Evolutionary conservation across 2,888 invertebrate species (phyloP), one percentile per base, ranked within the genome.

Genomic region (Anthrax anthrax): DNA sequence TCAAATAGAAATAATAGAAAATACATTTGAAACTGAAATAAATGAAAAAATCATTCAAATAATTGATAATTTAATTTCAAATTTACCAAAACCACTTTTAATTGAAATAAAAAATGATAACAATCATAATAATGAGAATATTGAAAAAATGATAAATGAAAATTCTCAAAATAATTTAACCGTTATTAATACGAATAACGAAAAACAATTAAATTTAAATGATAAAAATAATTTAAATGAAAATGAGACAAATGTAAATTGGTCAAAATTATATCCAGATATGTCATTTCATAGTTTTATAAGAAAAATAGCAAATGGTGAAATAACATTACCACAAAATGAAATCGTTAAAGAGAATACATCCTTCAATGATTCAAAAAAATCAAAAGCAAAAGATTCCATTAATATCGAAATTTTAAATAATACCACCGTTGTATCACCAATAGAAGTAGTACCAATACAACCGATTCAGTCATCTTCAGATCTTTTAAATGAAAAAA

Each of bases 31-130:
- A 2, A 2, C 8, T 32, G 29, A 32, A 32, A 12, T 32, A 12
- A 12, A 32, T 32, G 1, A 32, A 12, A 32, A 59, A 81, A 85
- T 81, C 82, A 85, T 61, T 85, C 82, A 41, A 13, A 12, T 41
- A 8, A 27, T 41, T 5, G 18, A 41, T 18, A 41, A 14, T 32
- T 29, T 41, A 13, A 41, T 12, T 17, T 12, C 10, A 17, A 13
- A 29, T 18, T 3, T 41, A 14, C 41, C 41, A 12, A 12, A 32
- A 12, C 29, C 9, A 32, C 12, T 32, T 12, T 12, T 32, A 12
- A 4, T 12, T 4, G 29, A 32, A 32, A 32, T 32, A 32, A 32
- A 32, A 32, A 12, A 32, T 12, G 2, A 32, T 12, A 32, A 32
- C 8, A 32, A 32, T 32, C 29, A 12, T 12, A 32, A 32, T 32